Evolutionary conservation across 2,888 invertebrate species (phyloP).

Genomic region (Lepidochrysops patricia): DNA sequence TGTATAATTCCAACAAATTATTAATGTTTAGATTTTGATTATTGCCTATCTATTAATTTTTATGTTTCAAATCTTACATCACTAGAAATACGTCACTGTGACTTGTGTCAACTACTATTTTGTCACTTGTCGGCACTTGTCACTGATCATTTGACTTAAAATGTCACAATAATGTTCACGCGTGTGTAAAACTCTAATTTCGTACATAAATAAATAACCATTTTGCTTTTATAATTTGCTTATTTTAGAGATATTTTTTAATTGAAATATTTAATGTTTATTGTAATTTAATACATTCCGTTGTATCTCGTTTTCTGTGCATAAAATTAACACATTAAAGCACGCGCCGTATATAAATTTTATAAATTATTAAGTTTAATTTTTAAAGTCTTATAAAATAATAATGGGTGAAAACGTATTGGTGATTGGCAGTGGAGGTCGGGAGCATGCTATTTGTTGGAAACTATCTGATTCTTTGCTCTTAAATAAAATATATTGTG

Average conservation of each 20-base stretch:
- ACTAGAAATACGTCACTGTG: background rate
- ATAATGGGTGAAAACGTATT: conserved; percentile 76
- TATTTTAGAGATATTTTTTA: background rate
- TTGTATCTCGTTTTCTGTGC: background rate
- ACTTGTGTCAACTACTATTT: background rate
- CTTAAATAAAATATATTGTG: conserved; percentile 82
- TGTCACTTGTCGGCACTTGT: conserved; percentile 1
- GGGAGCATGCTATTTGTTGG: conserved; percentile 97
- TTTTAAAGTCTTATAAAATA: conserved; percentile 15
- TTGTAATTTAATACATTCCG: background rate
- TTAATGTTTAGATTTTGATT: too few relatives aligned
- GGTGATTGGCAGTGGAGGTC: conserved; percentile 93
- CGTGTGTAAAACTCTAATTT: background rate
- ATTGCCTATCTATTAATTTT: too few relatives aligned
- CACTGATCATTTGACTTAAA: background rate
- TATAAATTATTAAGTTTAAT: conserved; percentile 18
- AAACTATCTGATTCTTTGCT: conserved; percentile 87
- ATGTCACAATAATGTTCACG: conserved; percentile 3
- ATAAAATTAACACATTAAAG: background rate
- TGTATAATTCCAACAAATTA: too few relatives aligned
- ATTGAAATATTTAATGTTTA: background rate
- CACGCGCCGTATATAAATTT: conserved; percentile 20
- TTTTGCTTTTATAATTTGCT: background rate
- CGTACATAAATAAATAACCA: background rate
- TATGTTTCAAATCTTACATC: too few relatives aligned